A percentile compares a stretch with the other conserved stretches of the same genome.
Evolutionary conservation across 2,888 invertebrate genomes (phyloP).

Genomic region (Octodonta nipae): DNA sequence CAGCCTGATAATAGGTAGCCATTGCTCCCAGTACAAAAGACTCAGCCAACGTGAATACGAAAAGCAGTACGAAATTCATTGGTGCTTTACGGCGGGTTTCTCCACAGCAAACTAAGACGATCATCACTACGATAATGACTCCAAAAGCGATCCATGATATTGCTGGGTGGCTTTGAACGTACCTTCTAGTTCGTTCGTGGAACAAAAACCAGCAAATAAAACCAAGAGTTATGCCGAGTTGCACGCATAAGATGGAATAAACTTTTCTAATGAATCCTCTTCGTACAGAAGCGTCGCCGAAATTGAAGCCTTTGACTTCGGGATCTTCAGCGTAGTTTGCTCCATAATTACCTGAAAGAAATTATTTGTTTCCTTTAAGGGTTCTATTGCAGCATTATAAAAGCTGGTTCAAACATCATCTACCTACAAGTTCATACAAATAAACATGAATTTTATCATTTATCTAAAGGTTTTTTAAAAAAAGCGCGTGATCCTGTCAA

Average conservation of each 20-base stretch:
- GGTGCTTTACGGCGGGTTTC: conserved; percentile 71
- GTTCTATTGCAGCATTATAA: too few species aligned
- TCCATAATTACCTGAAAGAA: conserved; percentile 30
- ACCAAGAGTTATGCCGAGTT: conserved; percentile 63
- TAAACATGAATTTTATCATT: too few species aligned
- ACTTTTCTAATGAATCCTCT: conserved; percentile 67
- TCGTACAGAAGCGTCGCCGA: conserved; percentile 56
- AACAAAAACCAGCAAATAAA: conserved; percentile 67
- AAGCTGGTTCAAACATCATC: too few species aligned
- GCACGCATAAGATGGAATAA: conserved; percentile 70
- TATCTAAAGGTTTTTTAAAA: too few species aligned
- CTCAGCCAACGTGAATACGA: conserved; percentile 74
- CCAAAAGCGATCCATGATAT: conserved; percentile 39
- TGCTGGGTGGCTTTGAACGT: conserved; percentile 42
- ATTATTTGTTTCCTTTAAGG: too few species aligned
- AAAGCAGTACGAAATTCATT: conserved; percentile 76
- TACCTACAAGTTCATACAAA: too few species aligned
- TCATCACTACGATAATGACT: conserved; percentile 52
- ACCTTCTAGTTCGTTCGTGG: conserved; percentile 45
- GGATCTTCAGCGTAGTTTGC: conserved; percentile 36
- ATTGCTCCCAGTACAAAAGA: conserved; percentile 65
- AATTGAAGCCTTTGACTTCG: conserved; percentile 57
- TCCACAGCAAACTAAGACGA: conserved; percentile 77
- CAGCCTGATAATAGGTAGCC: conserved; percentile 46
- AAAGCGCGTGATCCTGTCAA: too few species aligned